These are phyloP conservation scores for Ecdyonurus torrentis DNA, from an alignment of 2,888 invertebrate species.

Conservation along the genomic window DNA sequence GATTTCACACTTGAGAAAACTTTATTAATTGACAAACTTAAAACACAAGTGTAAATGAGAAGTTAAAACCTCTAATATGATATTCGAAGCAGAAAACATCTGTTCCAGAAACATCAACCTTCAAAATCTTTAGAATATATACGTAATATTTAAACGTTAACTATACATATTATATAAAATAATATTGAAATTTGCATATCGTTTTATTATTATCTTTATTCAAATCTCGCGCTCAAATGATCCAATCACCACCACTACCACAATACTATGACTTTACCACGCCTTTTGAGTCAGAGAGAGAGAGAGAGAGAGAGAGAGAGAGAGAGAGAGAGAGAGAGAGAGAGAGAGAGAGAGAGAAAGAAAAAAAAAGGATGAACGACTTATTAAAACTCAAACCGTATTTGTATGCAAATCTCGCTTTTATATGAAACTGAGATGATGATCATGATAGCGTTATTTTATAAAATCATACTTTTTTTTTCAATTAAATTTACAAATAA, in stretches of 20 bases:
- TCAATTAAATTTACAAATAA: background rate
- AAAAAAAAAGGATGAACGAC: background rate
- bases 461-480: background rate
- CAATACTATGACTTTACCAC: too few relatives aligned
- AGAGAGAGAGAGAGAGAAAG: too few relatives aligned
- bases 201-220: background rate
- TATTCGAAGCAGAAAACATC: background rate
- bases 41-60: background rate
- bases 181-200: too few relatives aligned
- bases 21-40: background rate
- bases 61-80: background rate
- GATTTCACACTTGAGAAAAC: background rate
- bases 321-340: too few relatives aligned
- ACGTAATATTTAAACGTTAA: too few relatives aligned
- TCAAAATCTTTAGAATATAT: background rate
- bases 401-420: background rate
- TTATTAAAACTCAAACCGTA: background rate
- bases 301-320: too few relatives aligned
- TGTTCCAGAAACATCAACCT: background rate
- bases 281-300: too few relatives aligned
- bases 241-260: background rate
- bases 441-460: background rate
- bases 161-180: too few relatives aligned
- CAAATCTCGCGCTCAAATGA: background rate
- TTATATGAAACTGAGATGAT: background rate